Conservation (phyloP, 2,888 invertebrate genomes). For the Diaperis boleti region DNA sequence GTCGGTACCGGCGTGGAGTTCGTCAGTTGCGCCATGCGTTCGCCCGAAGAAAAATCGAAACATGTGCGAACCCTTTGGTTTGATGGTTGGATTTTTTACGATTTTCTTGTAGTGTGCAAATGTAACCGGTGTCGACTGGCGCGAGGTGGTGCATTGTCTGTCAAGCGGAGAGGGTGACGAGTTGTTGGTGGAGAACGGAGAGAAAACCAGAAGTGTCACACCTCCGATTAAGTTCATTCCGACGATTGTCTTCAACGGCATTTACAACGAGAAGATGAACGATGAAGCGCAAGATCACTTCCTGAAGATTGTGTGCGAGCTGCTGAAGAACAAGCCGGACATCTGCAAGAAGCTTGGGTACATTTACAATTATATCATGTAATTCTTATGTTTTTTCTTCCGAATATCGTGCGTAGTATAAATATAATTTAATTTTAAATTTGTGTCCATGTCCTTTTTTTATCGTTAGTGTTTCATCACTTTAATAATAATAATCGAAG, state of each 20-base stretch:
- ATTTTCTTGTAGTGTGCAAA: constrained; percentile 61
- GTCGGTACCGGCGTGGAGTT: constrained; percentile 53
- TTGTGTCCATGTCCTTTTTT: no score
- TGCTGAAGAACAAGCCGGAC: constrained; percentile 45
- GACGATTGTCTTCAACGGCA: constrained; percentile 64
- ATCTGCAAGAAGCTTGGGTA: constrained; percentile 20
- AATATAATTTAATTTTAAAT: no score
- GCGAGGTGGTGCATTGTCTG: constrained; percentile 57
- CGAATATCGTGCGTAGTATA: no score
- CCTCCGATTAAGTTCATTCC: constrained; percentile 64
- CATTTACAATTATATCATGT: not conserved
- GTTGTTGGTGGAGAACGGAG: constrained; percentile 62
- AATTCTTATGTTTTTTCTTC: not conserved
- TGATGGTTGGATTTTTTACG: not conserved
- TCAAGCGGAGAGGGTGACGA: constrained; percentile 57
- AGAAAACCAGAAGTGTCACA: constrained; percentile 58
- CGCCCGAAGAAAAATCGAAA: constrained; percentile 33
- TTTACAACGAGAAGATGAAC: constrained; percentile 47
- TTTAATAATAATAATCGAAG: no score
- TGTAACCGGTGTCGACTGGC: constrained; percentile 51
- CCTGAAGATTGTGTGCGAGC: constrained; percentile 47
- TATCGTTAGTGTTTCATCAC: no score
- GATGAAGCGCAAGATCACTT: constrained; percentile 50
- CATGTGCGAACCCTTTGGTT: not conserved
- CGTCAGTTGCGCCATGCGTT: constrained; percentile 65